phyloP scores from a whole-genome alignment of 2,797 vertebrate genomes.

The Darevskia nairensis region DNA sequence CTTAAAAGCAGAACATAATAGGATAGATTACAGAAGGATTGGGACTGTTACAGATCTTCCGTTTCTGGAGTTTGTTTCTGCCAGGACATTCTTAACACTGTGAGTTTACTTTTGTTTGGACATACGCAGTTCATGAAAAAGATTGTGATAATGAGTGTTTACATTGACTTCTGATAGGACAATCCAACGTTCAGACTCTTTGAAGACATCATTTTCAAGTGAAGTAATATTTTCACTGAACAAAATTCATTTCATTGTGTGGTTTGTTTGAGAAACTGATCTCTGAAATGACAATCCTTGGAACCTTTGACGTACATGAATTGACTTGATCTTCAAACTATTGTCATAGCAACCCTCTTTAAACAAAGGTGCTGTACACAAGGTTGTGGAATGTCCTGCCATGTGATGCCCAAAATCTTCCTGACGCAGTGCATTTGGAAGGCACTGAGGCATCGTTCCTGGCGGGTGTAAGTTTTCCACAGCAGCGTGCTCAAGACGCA shows the following conservation, averaged over 20 bases:
- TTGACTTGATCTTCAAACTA: not conserved
- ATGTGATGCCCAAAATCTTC: not conserved
- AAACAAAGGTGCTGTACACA: not conserved
- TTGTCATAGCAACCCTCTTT: not conserved
- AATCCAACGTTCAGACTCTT: slow-evolving; percentile 4
- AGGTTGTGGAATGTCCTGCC: not conserved
- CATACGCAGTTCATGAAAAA: not conserved
- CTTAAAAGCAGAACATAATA: not conserved
- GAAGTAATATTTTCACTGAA: not conserved
- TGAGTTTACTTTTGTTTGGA: slow-evolving; percentile 11
- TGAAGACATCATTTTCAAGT: slow-evolving; percentile 8
- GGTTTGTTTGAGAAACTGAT: not conserved
- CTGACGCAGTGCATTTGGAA: no score
- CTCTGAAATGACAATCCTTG: not conserved
- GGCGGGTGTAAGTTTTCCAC: no score
- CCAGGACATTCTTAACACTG: not conserved
- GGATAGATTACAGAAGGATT: not conserved
- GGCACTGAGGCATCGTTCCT: no score
- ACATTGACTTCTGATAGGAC: slow-evolving; percentile 7
- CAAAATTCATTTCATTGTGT: not conserved
- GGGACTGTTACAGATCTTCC: not conserved
- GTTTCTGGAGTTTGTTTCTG: not conserved
- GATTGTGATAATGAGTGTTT: not conserved
- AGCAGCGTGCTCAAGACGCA: no score
- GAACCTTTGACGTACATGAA: not conserved